Evolutionary conservation across 2,888 invertebrate genomes (phyloP).

Genomic region (Antheraea assamensis): DNA sequence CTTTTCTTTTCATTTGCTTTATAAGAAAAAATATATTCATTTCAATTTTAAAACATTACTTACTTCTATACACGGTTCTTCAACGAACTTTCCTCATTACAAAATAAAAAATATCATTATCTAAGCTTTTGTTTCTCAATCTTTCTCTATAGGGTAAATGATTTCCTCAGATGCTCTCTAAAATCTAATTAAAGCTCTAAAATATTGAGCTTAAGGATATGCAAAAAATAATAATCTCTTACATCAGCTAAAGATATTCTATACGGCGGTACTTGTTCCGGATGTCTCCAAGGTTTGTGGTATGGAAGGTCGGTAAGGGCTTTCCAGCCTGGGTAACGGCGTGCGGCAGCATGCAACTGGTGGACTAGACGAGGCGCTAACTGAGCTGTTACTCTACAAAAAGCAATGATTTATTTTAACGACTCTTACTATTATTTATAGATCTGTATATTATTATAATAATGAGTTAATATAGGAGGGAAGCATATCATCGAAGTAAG

Average conservation of each 20-base stretch:
- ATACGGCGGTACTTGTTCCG: constrained; percentile 90
- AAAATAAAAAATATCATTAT: background rate
- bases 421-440: background rate
- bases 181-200: background rate
- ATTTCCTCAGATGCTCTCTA: too few relatives aligned
- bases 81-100: background rate
- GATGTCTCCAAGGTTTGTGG: constrained; percentile 93
- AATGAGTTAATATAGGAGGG: background rate
- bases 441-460: background rate
- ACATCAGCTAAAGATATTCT: constrained; percentile 88
- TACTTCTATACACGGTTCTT: background rate
- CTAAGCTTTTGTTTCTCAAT: background rate
- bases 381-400: constrained; percentile 86
- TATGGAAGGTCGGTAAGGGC: constrained; percentile 85
- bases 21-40: background rate
- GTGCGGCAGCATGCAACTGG: constrained; percentile 90
- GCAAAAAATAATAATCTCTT: constrained; percentile 58
- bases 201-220: background rate
- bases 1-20: background rate
- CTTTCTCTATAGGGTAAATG: background rate
- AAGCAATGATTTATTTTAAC: background rate
- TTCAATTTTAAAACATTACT: background rate
- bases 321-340: constrained; percentile 93
- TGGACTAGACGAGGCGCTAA: constrained; percentile 93
- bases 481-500: too few relatives aligned